Evolutionary conservation across 2,888 invertebrate genomes (phyloP).

Genomic region (Drosophila mimetica): DNA sequence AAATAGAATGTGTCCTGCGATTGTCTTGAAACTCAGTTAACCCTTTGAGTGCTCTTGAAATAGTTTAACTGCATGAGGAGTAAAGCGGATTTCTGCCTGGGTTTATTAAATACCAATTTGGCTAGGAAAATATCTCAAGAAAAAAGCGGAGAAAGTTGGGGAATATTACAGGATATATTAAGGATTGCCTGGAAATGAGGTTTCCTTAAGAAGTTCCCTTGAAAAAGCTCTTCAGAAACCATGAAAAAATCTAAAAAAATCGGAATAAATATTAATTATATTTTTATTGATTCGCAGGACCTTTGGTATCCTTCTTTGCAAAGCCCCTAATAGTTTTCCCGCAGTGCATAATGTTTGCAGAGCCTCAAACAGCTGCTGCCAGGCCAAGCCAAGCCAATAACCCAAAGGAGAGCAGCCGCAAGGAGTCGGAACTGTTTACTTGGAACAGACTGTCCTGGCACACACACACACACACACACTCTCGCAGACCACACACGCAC

Average conservation of each 20-base stretch:
- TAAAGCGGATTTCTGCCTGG: no score
- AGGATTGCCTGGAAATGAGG: no score
- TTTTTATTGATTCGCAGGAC: no score
- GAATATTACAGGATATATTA: background rate
- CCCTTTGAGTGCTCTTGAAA: background rate
- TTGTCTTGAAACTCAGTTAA: background rate
- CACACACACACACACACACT: constrained; percentile 30
- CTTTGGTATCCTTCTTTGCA: no score
- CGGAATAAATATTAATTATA: no score
- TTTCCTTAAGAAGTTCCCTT: no score
- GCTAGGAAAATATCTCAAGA: background rate
- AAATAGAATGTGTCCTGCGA: constrained; percentile 1
- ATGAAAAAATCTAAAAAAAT: no score
- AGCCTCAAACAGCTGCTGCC: constrained; percentile 66
- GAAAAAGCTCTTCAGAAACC: no score
- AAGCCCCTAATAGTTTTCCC: background rate
- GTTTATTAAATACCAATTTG: no score
- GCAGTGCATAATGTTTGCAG: constrained; percentile 30
- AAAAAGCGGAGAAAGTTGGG: background rate
- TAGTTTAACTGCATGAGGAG: no score
- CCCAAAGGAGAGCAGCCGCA: constrained; percentile 43
- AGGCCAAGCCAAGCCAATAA: constrained; percentile 72
- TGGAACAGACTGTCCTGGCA: constrained; percentile 50
- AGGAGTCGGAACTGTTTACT: constrained; percentile 56
- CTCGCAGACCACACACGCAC: constrained; percentile 12